Conservation (phyloP, 2,797 vertebrate species). For the Astyanax mexicanus region DNA sequence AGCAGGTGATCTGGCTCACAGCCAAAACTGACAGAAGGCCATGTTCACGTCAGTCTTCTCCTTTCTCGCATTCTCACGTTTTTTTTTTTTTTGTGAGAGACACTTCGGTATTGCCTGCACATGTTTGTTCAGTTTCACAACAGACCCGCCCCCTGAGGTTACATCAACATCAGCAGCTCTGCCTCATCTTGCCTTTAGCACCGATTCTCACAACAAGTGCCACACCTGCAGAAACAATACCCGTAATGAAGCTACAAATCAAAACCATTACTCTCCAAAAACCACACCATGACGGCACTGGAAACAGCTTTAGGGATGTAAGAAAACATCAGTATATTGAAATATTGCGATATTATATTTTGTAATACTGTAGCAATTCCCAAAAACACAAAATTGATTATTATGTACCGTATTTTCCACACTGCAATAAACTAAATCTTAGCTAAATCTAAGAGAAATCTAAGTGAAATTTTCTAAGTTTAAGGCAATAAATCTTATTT, state of each 20-base stretch:
- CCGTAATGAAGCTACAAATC: background rate
- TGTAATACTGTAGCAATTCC: too few species aligned
- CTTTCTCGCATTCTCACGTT: constrained; percentile 7
- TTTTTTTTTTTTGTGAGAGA: background rate
- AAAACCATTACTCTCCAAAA: background rate
- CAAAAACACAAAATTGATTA: too few species aligned
- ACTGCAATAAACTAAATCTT: too few species aligned
- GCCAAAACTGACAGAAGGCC: background rate
- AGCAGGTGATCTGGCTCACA: background rate
- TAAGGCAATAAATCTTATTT: too few species aligned
- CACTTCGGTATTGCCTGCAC: constrained; percentile 18
- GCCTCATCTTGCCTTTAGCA: constrained; percentile 32
- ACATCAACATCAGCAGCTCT: constrained; percentile 3
- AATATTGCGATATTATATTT: too few species aligned
- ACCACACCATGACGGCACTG: background rate
- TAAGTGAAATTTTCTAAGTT: too few species aligned
- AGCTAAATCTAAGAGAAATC: too few species aligned
- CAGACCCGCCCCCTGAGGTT: constrained; percentile 25
- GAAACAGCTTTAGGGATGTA: too few species aligned
- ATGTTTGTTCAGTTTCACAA: constrained; percentile 15
- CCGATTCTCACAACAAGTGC: constrained; percentile 35
- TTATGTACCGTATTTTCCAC: too few species aligned
- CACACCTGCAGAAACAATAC: constrained; percentile 21
- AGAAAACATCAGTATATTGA: too few species aligned
- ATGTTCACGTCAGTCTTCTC: background rate